Evolutionary conservation across 1,140 invertebrate genomes (phyloP), one percentile per base, ranked within the genome.

Genomic region (Drosophila ironensis): DNA sequence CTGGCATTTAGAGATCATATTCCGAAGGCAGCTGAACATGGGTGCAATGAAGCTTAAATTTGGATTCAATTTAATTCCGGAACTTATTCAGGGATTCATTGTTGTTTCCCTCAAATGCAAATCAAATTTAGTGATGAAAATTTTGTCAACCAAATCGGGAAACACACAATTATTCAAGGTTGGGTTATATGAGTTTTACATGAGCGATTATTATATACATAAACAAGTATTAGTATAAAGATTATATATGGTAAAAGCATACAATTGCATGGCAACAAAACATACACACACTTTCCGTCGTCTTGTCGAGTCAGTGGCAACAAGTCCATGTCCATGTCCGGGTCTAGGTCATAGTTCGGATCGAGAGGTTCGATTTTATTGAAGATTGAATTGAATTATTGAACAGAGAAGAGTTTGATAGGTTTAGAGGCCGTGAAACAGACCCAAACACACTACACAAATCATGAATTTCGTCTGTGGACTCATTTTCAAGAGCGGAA

Each of bases 221-320:
- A 73, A 37, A 74, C n/a, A 67, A 71, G 50, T 3, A 74, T 60
- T 64, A n/a, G n/a, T n/a, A n/a, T n/a, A 64, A 68, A 56, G 38
- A 52, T 56, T 25, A 28, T 9, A 38, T 56, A 81, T 82, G 69
- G 76, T 76, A 81, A 87, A 87, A 87, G 81, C 60, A 87, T 67
- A 77, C 77, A 82, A 70, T 72, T 75, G 80, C 80, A 84, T 84
- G 80, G 80, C 80, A 86, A 84, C 74, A 80, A 80, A 84, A 86
- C 70, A 84, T 86, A 84, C 78, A 84, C 80, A 80, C 80, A 84
- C 80, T 72, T 78, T 66, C 67, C 50, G 38, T 28, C 28, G 56
- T 81, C 35, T 0, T 4, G 67, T 82, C 56, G 14, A 25, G 50
- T 60, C 8, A 14, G 41, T 25, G 3, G 2, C 3, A n/a, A 3